Base-by-base conservation (phyloP, 2,113 vertebrate species). In the Rissa tridactyla region DNA sequence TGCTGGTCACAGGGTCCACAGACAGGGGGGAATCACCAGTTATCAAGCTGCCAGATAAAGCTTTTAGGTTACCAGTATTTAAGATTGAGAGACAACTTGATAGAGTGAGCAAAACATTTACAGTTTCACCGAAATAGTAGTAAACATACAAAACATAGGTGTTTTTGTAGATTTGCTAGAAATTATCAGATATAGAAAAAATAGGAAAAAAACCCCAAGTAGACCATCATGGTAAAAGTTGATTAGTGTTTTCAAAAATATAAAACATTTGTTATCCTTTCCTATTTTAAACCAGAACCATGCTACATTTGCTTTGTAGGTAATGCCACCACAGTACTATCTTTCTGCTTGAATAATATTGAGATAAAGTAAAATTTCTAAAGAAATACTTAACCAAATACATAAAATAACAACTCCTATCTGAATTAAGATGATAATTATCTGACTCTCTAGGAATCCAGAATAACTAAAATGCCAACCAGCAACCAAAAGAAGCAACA, bases 181-280 rank as follows among this genome's bases (percentile, higher is more conserved):
- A 72, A 78, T 69, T 29, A 32, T 47, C 38, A 79, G 42, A 51
- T 12, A 34, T 1, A 4, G 20, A 2, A 6, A 77, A 81, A 92
- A 26, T 0, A 20, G 2, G 3, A 26, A 29, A 58, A 62, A 3
- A 4, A 20, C 1, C 6, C 1, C 4, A 72, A 68, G 38, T 4
- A 79, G 36, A 69, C 6, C 47, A 8, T 16, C n/a, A 46, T 6
- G 15, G 11, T 55, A 47, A 30, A 91, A 79, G 40, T 92, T 94
- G 44, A 69, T n/a, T 38, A 13, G 66, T 34, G 11, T 29, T 88
- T 78, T 42, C 4, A 55, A 64, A 90, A 61, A 29, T 5, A 52
- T 3, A 23, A 62, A 55, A 1, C 16, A 57, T 38, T 66, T 44
- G 15, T 71, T 55, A 71, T 44, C 13, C 20, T 81, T 78, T 62